Percentiles rank a stretch among this genome's conserved stretches.
Conservation (phyloP, 2,113 vertebrate species). For the Pampusana beccarii region DNA sequence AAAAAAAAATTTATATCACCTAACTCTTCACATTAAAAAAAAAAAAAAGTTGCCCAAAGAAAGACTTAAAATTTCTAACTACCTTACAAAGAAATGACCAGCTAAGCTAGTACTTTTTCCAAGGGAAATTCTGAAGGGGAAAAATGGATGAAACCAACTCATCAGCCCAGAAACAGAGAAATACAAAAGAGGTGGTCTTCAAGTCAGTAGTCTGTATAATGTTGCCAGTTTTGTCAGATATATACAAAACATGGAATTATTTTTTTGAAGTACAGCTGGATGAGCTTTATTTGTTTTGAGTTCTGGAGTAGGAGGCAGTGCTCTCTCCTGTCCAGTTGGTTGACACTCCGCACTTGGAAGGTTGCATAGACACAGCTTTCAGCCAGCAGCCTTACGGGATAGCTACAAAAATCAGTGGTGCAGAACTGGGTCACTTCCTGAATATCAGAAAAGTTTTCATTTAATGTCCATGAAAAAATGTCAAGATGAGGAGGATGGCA, state of each 20-base stretch:
- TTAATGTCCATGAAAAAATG: constrained; percentile 86
- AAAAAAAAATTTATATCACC: constrained; percentile 85
- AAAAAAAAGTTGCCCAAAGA: constrained; percentile 83
- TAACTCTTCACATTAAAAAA: constrained; percentile 92
- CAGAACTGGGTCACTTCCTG: constrained; percentile 95
- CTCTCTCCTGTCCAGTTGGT: constrained; percentile 85
- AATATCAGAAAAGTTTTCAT: constrained; percentile 94
- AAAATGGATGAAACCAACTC: constrained; percentile 80
- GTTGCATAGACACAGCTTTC: constrained; percentile 99
- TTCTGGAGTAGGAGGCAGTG: constrained; percentile 82
- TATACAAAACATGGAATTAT: constrained; percentile 90
- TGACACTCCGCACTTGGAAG: constrained; percentile 89
- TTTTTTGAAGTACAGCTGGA: constrained; percentile 84
- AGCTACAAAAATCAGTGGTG: constrained; percentile 95
- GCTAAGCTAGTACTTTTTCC: constrained; percentile 89
- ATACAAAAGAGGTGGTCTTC: constrained; percentile 86
- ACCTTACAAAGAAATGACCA: constrained; percentile 90
- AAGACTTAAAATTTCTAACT: constrained; percentile 90
- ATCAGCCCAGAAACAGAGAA: constrained; percentile 87
- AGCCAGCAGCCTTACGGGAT: constrained; percentile 95
- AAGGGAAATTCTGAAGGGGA: constrained; percentile 77
- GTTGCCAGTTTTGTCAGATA: constrained; percentile 93
- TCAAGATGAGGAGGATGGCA: constrained; percentile 96
- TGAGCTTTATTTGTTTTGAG: constrained; percentile 84
- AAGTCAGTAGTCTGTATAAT: constrained; percentile 97